phyloP scores from a whole-genome alignment of 2,113 vertebrate species.

The Athene cunicularia region DNA sequence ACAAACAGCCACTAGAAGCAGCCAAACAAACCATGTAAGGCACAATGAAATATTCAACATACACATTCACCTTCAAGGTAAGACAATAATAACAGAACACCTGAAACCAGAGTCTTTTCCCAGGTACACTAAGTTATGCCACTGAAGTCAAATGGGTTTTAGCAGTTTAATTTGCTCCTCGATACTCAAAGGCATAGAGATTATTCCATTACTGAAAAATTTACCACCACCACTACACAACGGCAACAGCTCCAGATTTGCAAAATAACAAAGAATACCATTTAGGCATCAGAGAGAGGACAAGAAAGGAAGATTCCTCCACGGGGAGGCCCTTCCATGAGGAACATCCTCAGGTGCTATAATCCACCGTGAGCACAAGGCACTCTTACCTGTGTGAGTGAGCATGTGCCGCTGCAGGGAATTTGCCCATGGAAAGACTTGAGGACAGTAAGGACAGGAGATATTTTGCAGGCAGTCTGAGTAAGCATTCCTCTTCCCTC shows the following conservation, averaged over 20 bases:
- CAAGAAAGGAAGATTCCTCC: background rate
- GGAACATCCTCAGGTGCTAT: background rate
- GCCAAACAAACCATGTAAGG: background rate
- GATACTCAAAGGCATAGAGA: background rate
- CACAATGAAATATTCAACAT: background rate
- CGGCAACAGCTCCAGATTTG: background rate
- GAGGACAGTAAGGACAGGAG: slow-evolving; percentile 91
- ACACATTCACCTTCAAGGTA: background rate
- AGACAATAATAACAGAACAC: background rate
- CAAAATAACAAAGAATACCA: background rate
- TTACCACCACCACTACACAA: background rate
- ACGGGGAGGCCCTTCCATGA: rapidly evolving
- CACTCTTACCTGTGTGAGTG: slow-evolving; percentile 90
- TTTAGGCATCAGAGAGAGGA: background rate
- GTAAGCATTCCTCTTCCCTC: slow-evolving; percentile 90
- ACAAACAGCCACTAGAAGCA: background rate
- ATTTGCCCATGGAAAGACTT: slow-evolving; percentile 93
- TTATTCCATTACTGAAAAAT: background rate
- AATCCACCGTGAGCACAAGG: background rate
- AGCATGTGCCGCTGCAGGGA: slow-evolving; percentile 96
- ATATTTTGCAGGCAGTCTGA: slow-evolving; percentile 92
- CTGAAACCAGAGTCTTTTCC: background rate
- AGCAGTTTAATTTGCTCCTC: background rate
- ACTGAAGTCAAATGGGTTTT: background rate
- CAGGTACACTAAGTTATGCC: background rate